Percentiles rank a stretch among this genome's conserved stretches.
Conservation (phyloP, 2,888 invertebrate genomes). For the Drosophila suboccidentalis region DNA sequence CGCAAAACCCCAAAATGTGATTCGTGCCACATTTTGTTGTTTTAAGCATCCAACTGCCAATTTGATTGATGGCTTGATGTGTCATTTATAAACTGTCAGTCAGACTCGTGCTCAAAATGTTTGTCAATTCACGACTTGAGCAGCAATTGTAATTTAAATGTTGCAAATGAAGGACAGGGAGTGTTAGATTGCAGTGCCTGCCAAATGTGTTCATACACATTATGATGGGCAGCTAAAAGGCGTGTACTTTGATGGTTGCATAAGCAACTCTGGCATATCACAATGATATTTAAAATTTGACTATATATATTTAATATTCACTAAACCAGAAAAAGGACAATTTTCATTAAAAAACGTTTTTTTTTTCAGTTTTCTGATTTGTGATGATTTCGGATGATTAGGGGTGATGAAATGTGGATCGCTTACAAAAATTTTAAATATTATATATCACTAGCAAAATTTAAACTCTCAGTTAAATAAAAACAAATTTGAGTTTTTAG, state of each 20-base stretch:
- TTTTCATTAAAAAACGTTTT: too few species aligned
- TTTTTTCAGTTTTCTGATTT: too few species aligned
- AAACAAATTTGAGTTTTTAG: too few species aligned
- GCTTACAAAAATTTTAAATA: too few species aligned
- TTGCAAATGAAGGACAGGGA: constrained; percentile 30
- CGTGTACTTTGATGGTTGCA: constrained; percentile 5
- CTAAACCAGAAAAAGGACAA: too few species aligned
- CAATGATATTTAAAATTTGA: background rate
- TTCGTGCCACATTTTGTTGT: constrained; percentile 33
- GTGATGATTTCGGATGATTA: too few species aligned
- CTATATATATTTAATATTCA: too few species aligned
- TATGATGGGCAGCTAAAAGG: constrained; percentile 4
- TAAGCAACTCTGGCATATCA: constrained; percentile 10
- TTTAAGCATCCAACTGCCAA: constrained; percentile 34
- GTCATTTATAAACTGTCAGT: constrained; percentile 54
- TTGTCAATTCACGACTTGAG: constrained; percentile 48
- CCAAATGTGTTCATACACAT: constrained; percentile 6
- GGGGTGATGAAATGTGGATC: too few species aligned
- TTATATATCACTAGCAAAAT: too few species aligned
- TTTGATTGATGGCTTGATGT: constrained; percentile 61
- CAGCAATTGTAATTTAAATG: constrained; percentile 59
- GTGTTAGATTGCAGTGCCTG: constrained; percentile 5
- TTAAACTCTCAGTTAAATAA: too few species aligned
- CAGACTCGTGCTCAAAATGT: constrained; percentile 48
- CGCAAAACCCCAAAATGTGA: constrained; percentile 37